Percentiles rank a stretch among this genome's conserved stretches.
Conservation (phyloP, 2,888 invertebrate species). For the Ophonus ardosiacus region DNA sequence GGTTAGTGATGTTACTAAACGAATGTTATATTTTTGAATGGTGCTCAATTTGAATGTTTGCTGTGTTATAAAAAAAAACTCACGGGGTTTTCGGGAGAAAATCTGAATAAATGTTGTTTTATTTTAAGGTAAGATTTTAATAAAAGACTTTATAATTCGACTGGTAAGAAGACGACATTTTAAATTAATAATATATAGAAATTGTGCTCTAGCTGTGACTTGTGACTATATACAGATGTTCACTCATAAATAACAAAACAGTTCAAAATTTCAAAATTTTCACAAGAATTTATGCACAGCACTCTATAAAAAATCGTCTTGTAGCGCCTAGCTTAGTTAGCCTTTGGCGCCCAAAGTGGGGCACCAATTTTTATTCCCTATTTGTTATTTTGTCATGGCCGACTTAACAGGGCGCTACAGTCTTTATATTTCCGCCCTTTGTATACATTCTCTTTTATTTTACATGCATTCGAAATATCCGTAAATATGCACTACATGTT, state of each 20-base stretch:
- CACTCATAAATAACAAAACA: constrained; percentile 51
- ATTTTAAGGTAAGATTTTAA: constrained; percentile 45
- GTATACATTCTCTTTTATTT: too few relatives aligned
- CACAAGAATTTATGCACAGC: background rate
- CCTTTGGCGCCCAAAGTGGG: too few relatives aligned
- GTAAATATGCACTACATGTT: too few relatives aligned
- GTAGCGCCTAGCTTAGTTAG: too few relatives aligned
- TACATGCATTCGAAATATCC: too few relatives aligned
- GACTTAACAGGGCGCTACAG: too few relatives aligned
- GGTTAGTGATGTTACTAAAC: constrained; percentile 26
- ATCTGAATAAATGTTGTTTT: constrained; percentile 47
- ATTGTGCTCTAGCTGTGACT: constrained; percentile 63
- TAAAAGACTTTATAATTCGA: constrained; percentile 43
- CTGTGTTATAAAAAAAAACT: constrained; percentile 32
- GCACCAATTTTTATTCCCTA: too few relatives aligned
- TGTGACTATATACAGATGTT: constrained; percentile 59
- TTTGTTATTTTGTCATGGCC: too few relatives aligned
- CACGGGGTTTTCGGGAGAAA: constrained; percentile 31
- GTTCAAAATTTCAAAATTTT: constrained; percentile 62
- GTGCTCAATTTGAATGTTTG: constrained; percentile 55
- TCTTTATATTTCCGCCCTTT: too few relatives aligned
- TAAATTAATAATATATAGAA: constrained; percentile 54
- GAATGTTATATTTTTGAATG: constrained; percentile 58
- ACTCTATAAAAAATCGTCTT: background rate
- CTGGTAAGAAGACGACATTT: constrained; percentile 51